phyloP scores from a whole-genome alignment of 1,140 invertebrate genomes.

The Phymorhynchus buccinoides region DNA sequence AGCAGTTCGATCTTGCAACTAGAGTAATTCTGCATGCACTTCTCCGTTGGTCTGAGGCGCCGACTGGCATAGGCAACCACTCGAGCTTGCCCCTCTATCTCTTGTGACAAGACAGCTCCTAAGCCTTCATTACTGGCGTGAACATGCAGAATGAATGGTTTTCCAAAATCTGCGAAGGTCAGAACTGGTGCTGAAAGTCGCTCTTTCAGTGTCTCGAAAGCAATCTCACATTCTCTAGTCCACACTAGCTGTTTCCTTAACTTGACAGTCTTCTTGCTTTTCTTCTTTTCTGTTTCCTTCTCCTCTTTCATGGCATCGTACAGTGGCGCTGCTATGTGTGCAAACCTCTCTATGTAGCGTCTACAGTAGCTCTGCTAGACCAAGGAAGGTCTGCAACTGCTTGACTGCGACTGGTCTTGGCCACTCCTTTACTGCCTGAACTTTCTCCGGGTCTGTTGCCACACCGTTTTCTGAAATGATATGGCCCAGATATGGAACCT shows the following conservation, averaged over 20 bases:
- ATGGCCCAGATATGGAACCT: slow-evolving; percentile 4
- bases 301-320: background rate
- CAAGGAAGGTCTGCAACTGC: slow-evolving; percentile 73
- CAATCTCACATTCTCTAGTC: background rate
- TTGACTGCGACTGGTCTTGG: slow-evolving; percentile 58
- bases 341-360: slow-evolving; percentile 67
- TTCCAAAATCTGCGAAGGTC: slow-evolving; percentile 35
- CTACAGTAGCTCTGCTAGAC: slow-evolving; percentile 72
- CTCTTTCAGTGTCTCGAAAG: background rate
- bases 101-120: slow-evolving; percentile 57
- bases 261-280: background rate
- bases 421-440: slow-evolving; percentile 64
- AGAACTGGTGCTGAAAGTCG: slow-evolving; percentile 43
- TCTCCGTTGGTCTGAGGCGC: slow-evolving; percentile 44
- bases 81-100: slow-evolving; percentile 26
- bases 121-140: background rate
- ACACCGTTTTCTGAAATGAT: slow-evolving; percentile 53
- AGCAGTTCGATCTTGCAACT: slow-evolving; percentile 10
- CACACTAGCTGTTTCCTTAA: background rate
- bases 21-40: slow-evolving; percentile 40
- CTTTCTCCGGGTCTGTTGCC: slow-evolving; percentile 70
- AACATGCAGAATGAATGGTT: slow-evolving; percentile 35
- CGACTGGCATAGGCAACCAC: slow-evolving; percentile 50
- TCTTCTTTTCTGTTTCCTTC: background rate
- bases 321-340: slow-evolving; percentile 66